Conservation (phyloP, 2,797 vertebrate species). For the Bufotes viridis region DNA sequence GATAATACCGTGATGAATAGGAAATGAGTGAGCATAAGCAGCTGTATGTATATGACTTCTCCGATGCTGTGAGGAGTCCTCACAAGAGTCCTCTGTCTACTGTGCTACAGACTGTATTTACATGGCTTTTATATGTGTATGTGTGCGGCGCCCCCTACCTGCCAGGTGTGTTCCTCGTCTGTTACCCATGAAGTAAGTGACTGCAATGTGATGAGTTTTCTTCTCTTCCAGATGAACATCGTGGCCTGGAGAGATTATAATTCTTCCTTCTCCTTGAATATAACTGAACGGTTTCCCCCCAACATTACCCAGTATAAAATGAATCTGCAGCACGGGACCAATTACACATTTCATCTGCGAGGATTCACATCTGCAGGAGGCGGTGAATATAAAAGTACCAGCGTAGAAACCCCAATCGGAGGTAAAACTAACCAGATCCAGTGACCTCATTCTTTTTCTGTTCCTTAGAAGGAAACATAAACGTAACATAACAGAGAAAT, state of each 20-base stretch:
- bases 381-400: background rate
- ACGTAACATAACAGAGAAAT: too few relatives aligned
- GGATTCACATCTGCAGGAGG: slow-evolving; percentile 32
- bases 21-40: too few relatives aligned
- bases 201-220: background rate
- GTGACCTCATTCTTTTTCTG: background rate
- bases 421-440: background rate
- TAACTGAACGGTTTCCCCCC: background rate
- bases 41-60: too few relatives aligned
- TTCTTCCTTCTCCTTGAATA: background rate
- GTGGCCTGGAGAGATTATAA: background rate
- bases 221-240: background rate
- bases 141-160: too few relatives aligned
- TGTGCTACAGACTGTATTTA: too few relatives aligned
- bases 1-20: too few relatives aligned
- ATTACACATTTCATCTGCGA: background rate
- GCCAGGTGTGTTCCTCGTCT: too few relatives aligned
- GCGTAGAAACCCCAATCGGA: background rate
- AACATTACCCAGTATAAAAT: slow-evolving; percentile 10
- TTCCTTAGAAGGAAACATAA: background rate
- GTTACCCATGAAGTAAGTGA: too few relatives aligned
- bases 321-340: slow-evolving; percentile 11
- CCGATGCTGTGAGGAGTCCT: too few relatives aligned
- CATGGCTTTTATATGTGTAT: too few relatives aligned
- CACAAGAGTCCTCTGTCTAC: too few relatives aligned